Evolutionary conservation across 2,888 invertebrate genomes (phyloP).

Genomic region (Ochropacha duplaris): DNA sequence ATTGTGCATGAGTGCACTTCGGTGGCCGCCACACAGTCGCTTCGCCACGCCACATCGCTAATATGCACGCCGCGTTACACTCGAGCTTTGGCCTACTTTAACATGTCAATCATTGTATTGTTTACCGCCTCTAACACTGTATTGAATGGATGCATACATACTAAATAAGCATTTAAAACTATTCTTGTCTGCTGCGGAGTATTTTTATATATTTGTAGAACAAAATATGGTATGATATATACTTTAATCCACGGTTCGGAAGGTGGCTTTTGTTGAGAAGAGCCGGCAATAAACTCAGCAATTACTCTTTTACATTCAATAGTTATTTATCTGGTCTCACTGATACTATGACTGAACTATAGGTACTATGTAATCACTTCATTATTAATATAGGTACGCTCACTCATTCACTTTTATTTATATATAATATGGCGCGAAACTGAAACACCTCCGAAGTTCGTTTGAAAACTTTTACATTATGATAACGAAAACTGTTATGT

Average conservation of each 20-base stretch:
- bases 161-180: neutral
- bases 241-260: no score
- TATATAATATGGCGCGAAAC: neutral
- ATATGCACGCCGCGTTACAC: neutral
- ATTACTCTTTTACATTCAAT: no score
- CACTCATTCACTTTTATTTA: neutral
- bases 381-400: no score
- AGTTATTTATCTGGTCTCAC: no score
- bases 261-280: no score
- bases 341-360: no score
- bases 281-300: no score
- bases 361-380: no score
- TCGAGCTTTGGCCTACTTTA: neutral
- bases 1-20: neutral
- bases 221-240: no score
- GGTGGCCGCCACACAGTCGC: neutral
- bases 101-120: neutral
- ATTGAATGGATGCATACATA: neutral
- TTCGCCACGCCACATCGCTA: neutral
- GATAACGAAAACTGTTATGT: neutral
- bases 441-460: neutral
- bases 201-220: no score
- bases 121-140: neutral
- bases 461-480: neutral
- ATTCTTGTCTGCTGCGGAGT: neutral